These are phyloP conservation scores for Sycobia sp. DNA, from an alignment of 1,140 invertebrate genomes.

Conservation along the genomic window DNA sequence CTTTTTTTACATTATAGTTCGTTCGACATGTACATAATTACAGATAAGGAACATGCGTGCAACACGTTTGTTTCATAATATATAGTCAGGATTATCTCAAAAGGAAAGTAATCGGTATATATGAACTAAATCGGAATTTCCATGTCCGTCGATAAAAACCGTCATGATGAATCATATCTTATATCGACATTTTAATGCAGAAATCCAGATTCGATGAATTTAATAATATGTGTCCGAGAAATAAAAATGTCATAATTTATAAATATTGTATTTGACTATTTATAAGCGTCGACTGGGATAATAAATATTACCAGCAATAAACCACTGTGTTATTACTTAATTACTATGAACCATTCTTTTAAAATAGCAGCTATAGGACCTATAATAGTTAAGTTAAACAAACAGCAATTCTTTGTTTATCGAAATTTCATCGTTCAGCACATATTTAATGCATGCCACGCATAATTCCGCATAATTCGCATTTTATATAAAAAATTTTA, in stretches of 20 bases:
- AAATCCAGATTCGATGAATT: slow-evolving; percentile 12
- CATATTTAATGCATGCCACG: too few relatives aligned
- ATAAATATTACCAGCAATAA: slow-evolving; percentile 36
- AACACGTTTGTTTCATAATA: slow-evolving; percentile 10
- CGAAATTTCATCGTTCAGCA: too few relatives aligned
- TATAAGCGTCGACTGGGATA: slow-evolving; percentile 32
- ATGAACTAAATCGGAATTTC: slow-evolving; percentile 15
- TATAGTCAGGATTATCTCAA: slow-evolving; percentile 25
- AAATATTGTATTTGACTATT: slow-evolving; percentile 36
- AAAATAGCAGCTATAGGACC: too few relatives aligned
- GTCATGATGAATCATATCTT: slow-evolving; percentile 17
- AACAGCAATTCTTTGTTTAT: too few relatives aligned
- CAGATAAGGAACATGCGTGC: slow-evolving; percentile 20
- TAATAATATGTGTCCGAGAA: slow-evolving; percentile 27
- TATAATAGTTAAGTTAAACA: too few relatives aligned
- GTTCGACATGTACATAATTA: slow-evolving; percentile 31
- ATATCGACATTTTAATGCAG: slow-evolving; percentile 5
- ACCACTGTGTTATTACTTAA: slow-evolving; percentile 3
- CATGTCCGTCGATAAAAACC: background rate
- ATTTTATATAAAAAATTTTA: too few relatives aligned
- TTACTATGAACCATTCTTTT: too few relatives aligned
- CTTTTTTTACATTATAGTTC: slow-evolving; percentile 32
- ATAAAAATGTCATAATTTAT: slow-evolving; percentile 35
- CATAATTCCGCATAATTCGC: too few relatives aligned
- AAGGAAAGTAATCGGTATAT: slow-evolving; percentile 6